A percentile compares a stretch with the other conserved stretches of the same genome.
These are phyloP conservation scores for Sternotherus odoratus DNA, from an alignment of 2,797 vertebrate species.

Conservation along the genomic window DNA sequence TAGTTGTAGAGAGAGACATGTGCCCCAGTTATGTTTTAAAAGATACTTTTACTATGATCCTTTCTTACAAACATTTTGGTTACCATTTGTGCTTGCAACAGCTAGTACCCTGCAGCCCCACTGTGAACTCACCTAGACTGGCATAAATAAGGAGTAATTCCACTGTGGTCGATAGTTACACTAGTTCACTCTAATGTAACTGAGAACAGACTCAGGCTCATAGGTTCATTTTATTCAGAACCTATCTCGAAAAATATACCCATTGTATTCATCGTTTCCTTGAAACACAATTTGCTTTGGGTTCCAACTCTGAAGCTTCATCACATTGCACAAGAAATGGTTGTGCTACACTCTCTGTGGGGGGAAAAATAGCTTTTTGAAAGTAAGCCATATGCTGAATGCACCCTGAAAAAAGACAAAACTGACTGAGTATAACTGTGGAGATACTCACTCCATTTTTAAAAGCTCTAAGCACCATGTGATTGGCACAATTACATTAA, in stretches of 20 bases:
- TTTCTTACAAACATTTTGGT: background rate
- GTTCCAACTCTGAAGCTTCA: conserved; percentile 40
- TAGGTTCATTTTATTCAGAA: too few species aligned
- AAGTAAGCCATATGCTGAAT: conserved; percentile 44
- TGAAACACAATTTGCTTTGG: conserved; percentile 53
- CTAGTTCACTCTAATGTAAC: background rate
- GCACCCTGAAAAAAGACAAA: conserved; percentile 50
- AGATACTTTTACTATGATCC: background rate
- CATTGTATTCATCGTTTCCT: conserved; percentile 46
- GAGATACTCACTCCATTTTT: conserved; percentile 62
- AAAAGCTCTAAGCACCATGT: conserved; percentile 62
- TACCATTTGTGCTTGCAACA: background rate
- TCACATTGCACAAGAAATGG: conserved; percentile 66
- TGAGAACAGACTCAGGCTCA: conserved; percentile 29
- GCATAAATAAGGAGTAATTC: background rate
- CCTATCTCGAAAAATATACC: conserved; percentile 19
- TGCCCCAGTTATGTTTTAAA: background rate
- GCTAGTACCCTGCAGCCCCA: background rate
- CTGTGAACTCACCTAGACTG: background rate
- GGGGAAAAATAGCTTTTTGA: conserved; percentile 56
- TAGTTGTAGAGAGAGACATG: background rate
- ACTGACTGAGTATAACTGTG: conserved; percentile 65
- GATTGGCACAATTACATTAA: conserved; percentile 75
- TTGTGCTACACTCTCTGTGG: conserved; percentile 55
- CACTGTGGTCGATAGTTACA: background rate